Percentiles rank a stretch among this genome's conserved stretches.
These are phyloP conservation scores for Heliothis subflexa DNA, from an alignment of 1,140 invertebrate genomes.

Conservation along the genomic window DNA sequence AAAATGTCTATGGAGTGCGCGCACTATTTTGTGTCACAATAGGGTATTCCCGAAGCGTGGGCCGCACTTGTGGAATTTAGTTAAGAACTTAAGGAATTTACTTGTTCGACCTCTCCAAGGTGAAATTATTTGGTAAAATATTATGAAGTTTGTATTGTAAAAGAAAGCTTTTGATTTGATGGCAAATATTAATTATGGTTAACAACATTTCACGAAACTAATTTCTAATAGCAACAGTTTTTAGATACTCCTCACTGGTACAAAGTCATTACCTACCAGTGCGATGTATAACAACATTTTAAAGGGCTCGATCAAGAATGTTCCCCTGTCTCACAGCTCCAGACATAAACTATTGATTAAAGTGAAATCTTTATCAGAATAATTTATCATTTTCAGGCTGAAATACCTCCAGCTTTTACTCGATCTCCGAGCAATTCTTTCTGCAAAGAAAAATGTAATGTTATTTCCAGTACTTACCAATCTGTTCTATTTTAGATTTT, in stretches of 20 bases:
- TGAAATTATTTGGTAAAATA: constrained; percentile 7
- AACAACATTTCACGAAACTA: background rate
- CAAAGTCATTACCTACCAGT: background rate
- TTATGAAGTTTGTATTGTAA: constrained; percentile 5
- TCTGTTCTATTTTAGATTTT: constrained; percentile 19
- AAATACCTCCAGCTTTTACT: constrained; percentile 32
- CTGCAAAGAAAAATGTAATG: constrained; percentile 8
- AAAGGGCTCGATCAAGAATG: background rate
- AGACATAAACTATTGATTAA: constrained; percentile 26
- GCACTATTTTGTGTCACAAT: constrained; percentile 57
- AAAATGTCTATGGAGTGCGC: constrained; percentile 50
- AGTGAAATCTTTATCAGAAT: constrained; percentile 32
- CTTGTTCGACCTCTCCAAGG: constrained; percentile 37
- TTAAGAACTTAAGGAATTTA: constrained; percentile 59
- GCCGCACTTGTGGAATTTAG: constrained; percentile 54
- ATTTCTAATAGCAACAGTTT: background rate
- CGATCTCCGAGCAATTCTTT: constrained; percentile 13
- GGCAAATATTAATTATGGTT: background rate
- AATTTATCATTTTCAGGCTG: constrained; percentile 28
- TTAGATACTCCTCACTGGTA: background rate
- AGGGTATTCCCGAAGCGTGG: constrained; percentile 51
- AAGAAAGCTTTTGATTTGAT: background rate
- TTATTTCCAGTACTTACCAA: constrained; percentile 24
- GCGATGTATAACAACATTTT: background rate
- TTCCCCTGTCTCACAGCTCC: background rate